These are phyloP conservation scores for Deilephila porcellus DNA, from an alignment of 2,888 invertebrate genomes.

Conservation along the genomic window DNA sequence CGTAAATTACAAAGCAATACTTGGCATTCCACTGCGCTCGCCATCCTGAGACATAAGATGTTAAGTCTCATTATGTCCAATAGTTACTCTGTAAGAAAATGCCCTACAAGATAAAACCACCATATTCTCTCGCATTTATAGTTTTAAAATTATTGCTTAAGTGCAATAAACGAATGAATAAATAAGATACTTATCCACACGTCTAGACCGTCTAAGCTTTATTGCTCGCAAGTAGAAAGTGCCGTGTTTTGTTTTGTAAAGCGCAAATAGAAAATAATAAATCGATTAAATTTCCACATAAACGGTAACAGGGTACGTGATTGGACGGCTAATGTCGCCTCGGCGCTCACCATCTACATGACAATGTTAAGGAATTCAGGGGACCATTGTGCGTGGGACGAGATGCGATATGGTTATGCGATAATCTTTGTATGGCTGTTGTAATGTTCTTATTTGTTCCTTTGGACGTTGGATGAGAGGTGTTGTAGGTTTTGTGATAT, in stretches of 20 bases:
- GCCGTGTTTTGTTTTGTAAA: constrained; percentile 7
- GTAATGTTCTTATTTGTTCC: background rate
- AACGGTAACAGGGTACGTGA: constrained; percentile 15
- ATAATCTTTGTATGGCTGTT: background rate
- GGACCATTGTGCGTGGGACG: constrained; percentile 1
- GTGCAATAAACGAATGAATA: too few species aligned
- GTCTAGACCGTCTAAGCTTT: constrained; percentile 2
- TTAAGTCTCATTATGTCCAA: too few species aligned
- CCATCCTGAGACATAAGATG: too few species aligned
- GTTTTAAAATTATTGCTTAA: too few species aligned
- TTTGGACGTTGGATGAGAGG: background rate
- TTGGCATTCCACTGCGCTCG: too few species aligned
- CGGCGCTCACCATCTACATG: background rate
- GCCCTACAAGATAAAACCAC: too few species aligned
- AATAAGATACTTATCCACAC: background rate
- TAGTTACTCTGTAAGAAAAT: too few species aligned
- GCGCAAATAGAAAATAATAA: constrained; percentile 21
- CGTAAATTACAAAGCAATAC: too few species aligned
- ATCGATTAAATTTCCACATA: constrained; percentile 24
- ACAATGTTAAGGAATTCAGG: background rate
- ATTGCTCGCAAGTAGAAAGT: background rate
- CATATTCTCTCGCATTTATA: too few species aligned
- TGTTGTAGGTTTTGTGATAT: background rate
- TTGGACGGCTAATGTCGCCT: background rate
- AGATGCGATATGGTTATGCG: background rate